Percentiles rank a stretch among this genome's conserved stretches.
phyloP scores from a whole-genome alignment of 2,113 vertebrate species.

The Ptilonorhynchus violaceus region DNA sequence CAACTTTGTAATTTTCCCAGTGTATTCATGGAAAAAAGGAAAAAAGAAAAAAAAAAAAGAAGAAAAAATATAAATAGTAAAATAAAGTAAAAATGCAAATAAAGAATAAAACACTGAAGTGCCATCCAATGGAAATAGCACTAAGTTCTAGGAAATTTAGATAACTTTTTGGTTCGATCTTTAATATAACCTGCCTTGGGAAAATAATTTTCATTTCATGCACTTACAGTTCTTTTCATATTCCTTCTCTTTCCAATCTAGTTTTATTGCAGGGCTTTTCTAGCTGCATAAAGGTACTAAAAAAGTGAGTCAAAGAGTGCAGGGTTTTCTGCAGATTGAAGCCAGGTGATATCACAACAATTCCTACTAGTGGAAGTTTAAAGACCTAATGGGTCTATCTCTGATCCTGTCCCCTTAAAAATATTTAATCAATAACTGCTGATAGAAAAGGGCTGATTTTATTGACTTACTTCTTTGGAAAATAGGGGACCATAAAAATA shows the following conservation, averaged over 20 bases:
- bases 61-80: fast-evolving
- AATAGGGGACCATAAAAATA: neutral
- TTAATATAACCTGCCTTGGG: neutral
- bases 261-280: neutral
- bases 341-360: neutral
- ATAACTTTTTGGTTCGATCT: neutral
- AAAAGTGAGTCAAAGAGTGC: neutral
- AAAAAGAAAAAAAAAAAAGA: fast-evolving
- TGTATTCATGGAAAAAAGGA: fast-evolving
- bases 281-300: neutral
- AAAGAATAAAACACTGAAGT: neutral
- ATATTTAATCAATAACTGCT: neutral
- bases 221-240: neutral
- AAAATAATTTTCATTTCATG: neutral
- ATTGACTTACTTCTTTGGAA: neutral
- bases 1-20: neutral
- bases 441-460: neutral
- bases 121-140: neutral
- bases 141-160: neutral
- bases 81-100: neutral
- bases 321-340: neutral
- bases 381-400: neutral
- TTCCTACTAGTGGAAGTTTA: neutral
- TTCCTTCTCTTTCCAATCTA: neutral
- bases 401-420: neutral